phyloP scores from a whole-genome alignment of 2,113 vertebrate species.

The Bagarius yarrelli region DNA sequence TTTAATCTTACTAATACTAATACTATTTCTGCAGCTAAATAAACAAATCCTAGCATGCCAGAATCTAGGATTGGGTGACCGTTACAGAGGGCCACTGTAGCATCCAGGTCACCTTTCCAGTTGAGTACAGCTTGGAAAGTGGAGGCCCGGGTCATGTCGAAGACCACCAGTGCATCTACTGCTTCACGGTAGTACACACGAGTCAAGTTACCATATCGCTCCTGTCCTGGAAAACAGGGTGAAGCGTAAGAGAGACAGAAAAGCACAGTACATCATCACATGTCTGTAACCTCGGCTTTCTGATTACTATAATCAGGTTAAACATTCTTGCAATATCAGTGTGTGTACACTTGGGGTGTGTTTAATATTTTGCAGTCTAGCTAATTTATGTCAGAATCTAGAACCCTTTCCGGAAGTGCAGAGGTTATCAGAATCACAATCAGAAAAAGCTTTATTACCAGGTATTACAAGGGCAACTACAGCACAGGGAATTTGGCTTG shows the following conservation, averaged over 20 bases:
- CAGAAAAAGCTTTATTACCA: no score
- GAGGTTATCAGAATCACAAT: no score
- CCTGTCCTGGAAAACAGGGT: constrained; percentile 69
- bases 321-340: background rate
- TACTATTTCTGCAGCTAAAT: no score
- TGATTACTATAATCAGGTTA: constrained; percentile 17
- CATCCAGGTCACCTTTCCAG: constrained; percentile 81
- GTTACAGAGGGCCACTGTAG: constrained; percentile 73
- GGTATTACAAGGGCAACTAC: no score
- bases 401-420: no score
- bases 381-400: no score
- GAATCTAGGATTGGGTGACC: no score
- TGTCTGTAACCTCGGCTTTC: background rate
- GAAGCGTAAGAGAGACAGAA: background rate
- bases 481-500: no score
- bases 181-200: constrained; percentile 81
- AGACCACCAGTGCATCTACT: constrained; percentile 78
- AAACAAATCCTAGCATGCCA: no score
- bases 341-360: background rate
- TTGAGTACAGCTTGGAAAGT: constrained; percentile 78
- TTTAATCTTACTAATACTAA: no score
- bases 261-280: background rate
- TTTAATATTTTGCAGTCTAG: no score
- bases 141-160: constrained; percentile 76
- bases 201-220: constrained; percentile 83